Evolutionary conservation across 1,140 invertebrate genomes (phyloP), one percentile per base, ranked within the genome.

Genomic region (Drosophila kurseongensis): DNA sequence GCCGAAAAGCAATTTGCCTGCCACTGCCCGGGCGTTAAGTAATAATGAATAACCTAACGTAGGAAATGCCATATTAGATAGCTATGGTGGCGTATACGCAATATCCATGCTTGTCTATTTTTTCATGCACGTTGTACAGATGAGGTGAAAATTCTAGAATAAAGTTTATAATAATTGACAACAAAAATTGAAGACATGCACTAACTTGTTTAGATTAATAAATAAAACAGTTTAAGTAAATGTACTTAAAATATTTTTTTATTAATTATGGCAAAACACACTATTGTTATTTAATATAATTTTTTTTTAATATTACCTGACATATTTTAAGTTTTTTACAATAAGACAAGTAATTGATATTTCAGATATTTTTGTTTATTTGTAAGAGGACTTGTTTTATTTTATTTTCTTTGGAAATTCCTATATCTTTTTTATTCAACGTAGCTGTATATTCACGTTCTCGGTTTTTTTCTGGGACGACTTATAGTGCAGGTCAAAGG

Each of bases 1-100:
- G 51, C 58, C 56, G 57, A 89, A 78, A 89, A 89, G 84, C 84
- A 89, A 89, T 89, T 89, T 89, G 77, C 77, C 78, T 80, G 75
- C 78, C 83, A 86, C 81, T 79, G 78, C 78, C 74, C 52, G 60
- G 74, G 80, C 84, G 80, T 80, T 89, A 84, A 80, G 84, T 89
- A 89, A 80, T 89, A 89, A 89, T 89, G 85, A 89, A 82, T 65
- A 56, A 69, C 79, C 66, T 67, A 82, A 60, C 71, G 69, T 71
- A 71, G 69, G n/a, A 63, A 75, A 32, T 50, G 66, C 52, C 78
- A 73, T 85, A 85, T 85, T 85, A 72, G 60, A 75, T 63, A 73
- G 44, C 36, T 51, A 48, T 38, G n/a, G 13, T 60, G 79, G 60
- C 84, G 78, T 88, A 86, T 86, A 85, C 82, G 82, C 74, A 86